Conservation (phyloP, 2,888 invertebrate genomes). For the Coleophora flavipennella region DNA sequence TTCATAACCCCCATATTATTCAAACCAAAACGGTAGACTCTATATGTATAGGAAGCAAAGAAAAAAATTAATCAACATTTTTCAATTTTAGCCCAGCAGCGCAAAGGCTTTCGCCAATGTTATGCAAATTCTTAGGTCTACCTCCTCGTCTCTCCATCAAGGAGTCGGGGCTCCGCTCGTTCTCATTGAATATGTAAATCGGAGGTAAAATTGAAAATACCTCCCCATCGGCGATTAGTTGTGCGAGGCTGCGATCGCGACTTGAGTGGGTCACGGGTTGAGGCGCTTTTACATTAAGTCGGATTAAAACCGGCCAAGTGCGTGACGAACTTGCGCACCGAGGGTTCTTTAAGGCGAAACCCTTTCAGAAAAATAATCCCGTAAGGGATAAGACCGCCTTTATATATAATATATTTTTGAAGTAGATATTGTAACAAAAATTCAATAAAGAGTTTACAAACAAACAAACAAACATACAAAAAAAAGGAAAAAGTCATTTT, state of each 20-base stretch:
- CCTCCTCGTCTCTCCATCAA: constrained; percentile 28
- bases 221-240: constrained; percentile 31
- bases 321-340: no score
- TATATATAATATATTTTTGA: no score
- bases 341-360: no score
- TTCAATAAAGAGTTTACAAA: no score
- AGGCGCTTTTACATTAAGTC: background rate
- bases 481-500: no score
- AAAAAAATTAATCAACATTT: constrained; percentile 3
- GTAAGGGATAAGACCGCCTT: no score
- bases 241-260: background rate
- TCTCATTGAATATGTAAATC: constrained; percentile 56
- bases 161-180: constrained; percentile 14
- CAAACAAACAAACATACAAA: no score
- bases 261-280: background rate
- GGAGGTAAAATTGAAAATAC: constrained; percentile 57
- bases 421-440: no score
- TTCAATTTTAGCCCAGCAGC: constrained; percentile 2
- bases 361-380: no score
- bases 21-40: background rate
- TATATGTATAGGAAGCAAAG: background rate
- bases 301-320: no score
- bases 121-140: constrained; percentile 38
- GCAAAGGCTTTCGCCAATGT: constrained; percentile 22
- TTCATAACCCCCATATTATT: no score